Evolutionary conservation across 2,888 invertebrate genomes (phyloP), one percentile per base, ranked within the genome.

Genomic region (Brenthis daphne): DNA sequence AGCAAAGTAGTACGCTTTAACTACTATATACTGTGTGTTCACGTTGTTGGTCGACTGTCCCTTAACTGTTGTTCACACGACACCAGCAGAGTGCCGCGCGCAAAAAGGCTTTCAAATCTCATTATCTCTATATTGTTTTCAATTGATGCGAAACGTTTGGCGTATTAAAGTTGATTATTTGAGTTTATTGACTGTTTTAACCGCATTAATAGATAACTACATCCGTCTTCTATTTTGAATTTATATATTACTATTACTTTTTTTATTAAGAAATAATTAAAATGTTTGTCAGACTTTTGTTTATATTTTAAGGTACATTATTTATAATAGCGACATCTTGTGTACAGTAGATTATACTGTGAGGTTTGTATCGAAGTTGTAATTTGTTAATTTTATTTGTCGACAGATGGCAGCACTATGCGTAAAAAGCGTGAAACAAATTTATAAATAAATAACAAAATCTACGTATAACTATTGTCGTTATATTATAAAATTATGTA

Each of bases 51-150:
- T 55, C 37, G n/a, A 24, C 81, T 78, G 78, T 84, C 57, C 84
- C 88, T 91, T 91, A 89, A 89, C 73, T 76, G 55, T 74, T 68
- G 77, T 84, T 82, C 89, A 84, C 89, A 76, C 90, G 89, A 72
- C 89, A 87, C 90, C 74, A 84, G 57, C 74, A 84, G 57, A 73
- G 81, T 73, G 79, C 69, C 82, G 84, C 80, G 82, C 74, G 85
- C 84, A 84, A 80, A 77, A 75, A 83, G 83, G 83, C 82, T 84
- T 82, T 80, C 67, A 70, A 75, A 70, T 64, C 68, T 71, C 33
- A 73, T 71, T 69, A 69, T 73, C 71, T 65, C 37, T 48, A 67
- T 64, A 74, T 74, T 73, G 74, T 69, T 63, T 51, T 58, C 58
- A 71, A 75, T 73, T 71, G 68, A 57, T 63, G 57, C 55, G 68